Evolutionary conservation across 2,888 invertebrate species (phyloP), one percentile per base, ranked within the genome.

Genomic region (Caenorhabditis angaria): DNA sequence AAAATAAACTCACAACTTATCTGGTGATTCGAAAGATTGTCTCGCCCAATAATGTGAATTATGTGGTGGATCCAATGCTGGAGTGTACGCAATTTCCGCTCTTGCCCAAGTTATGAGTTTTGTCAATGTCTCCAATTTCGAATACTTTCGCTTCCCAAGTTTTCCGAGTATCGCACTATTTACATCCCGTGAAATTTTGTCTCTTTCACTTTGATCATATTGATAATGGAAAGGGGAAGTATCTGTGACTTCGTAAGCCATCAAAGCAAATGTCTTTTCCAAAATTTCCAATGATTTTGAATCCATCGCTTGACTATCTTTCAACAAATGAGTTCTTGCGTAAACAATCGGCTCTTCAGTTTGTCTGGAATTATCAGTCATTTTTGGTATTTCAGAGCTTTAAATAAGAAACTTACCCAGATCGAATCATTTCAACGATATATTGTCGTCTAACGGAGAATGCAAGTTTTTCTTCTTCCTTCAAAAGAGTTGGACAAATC

Each of bases 401-500:
- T 28, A 28, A 25, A 24, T 0, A 32, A 8, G 18, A 18, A 12
- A 35, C 47, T 12, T 56, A 25, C 47, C 54, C 61, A 3, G 2
- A 28, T 2, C 67, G 55, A 25, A 72, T 64, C 72, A 67, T 72
- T 32, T 71, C 71, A 22, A 71, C 63, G 6, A 71, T 60, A 41
- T 71, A 58, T 25, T 71, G 71, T 47, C 64, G 60, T 32, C 28
- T 25, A 20, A 20, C 57, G 55, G 6, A 3, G 18, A 27, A 54
- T 14, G 22, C 6, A 24, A 54, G 24, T 5, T 54, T 24, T 14
- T 54, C 18, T 14, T 54, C 18, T 20, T 62, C 57, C 2, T 70
- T 29, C 55, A 70, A 29, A n/a, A 66, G 22, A 3, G 8, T 8
- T 32, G 51, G 51, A 24, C 56, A 66, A 32, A 66, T 61, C 14